Percentiles rank a stretch among this genome's conserved stretches.
These are phyloP conservation scores for Silurus aristotelis DNA, from an alignment of 2,797 vertebrate genomes.

Conservation along the genomic window DNA sequence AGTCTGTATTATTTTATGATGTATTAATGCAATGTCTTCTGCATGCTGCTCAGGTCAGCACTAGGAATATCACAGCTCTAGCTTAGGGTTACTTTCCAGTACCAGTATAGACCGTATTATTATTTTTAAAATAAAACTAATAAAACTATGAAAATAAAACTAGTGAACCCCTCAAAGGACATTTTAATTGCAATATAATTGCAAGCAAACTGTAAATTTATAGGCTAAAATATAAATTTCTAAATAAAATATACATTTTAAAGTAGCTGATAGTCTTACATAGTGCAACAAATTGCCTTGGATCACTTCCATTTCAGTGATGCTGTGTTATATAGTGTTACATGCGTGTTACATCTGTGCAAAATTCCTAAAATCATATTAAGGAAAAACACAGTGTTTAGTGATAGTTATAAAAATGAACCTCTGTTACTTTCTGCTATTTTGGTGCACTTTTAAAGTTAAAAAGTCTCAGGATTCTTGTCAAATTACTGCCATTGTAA, in stretches of 20 bases:
- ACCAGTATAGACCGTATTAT: conserved; percentile 27
- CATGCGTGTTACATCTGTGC: no score
- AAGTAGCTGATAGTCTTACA: no score
- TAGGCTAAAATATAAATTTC: no score
- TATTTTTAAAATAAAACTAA: background rate
- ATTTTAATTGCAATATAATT: no score
- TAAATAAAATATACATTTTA: no score
- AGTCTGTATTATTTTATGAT: background rate
- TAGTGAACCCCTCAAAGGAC: no score
- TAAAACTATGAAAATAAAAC: background rate
- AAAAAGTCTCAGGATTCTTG: background rate
- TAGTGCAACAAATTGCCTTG: no score
- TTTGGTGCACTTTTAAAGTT: background rate
- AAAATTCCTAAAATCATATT: no score
- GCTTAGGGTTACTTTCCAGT: conserved; percentile 58
- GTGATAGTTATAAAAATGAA: background rate
- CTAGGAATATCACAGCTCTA: conserved; percentile 45
- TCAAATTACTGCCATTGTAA: background rate
- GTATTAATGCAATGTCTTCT: background rate
- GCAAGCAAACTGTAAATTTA: no score
- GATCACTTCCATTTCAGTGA: no score
- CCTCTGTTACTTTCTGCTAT: background rate
- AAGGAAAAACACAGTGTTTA: no score
- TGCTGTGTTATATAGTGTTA: no score
- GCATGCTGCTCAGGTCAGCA: conserved; percentile 16